Evolutionary conservation across 2,888 invertebrate genomes (phyloP), one percentile per base, ranked within the genome.

Genomic region (Amphipoea lucens): DNA sequence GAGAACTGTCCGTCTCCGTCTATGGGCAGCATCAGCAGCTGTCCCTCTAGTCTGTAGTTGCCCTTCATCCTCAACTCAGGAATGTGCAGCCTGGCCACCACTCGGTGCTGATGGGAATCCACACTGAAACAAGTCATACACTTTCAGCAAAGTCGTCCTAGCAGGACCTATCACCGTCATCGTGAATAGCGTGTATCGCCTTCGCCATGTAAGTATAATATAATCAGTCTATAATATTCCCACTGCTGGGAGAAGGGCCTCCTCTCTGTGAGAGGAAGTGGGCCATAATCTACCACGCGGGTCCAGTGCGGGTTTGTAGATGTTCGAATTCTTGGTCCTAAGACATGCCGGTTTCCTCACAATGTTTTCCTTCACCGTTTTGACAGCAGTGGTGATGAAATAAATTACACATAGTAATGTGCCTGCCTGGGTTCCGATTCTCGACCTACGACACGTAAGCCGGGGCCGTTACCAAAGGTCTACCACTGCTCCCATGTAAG

Each of bases 21-120:
- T 72, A 98, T 97, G 0, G 98, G 98, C 94, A 98, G 95, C 98
- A 98, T 97, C 86, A 98, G 95, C 60, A 98, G 97, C 87, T 97
- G 97, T 11, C 98, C 98, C 40, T 97, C 95, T 86, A 98, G 97
- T 7, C 95, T 96, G 92, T 98, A 98, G 80, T 97, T 96, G 0
- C 98, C 97, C 45, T 95, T 97, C 96, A 98, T 97, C 77, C 96
- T 95, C 65, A 98, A 91, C 75, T 97, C 96, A 0, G 98, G 98
- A 51, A 98, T 97, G 83, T 95, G 97, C 48, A 98, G 88, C 82
- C 97, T 97, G 20, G 98, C 95, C 9, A 97, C 93, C 40, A 98
- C 97, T 82, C 97, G 95, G 81, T 98, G 97, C 70, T 97, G 97
- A 4, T 96, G 95, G 20, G 97, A 89, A 84, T 98, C 96, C 29